Evolutionary conservation across 2,113 vertebrate genomes (phyloP).

Genomic region (Phalacrocorax carbo): DNA sequence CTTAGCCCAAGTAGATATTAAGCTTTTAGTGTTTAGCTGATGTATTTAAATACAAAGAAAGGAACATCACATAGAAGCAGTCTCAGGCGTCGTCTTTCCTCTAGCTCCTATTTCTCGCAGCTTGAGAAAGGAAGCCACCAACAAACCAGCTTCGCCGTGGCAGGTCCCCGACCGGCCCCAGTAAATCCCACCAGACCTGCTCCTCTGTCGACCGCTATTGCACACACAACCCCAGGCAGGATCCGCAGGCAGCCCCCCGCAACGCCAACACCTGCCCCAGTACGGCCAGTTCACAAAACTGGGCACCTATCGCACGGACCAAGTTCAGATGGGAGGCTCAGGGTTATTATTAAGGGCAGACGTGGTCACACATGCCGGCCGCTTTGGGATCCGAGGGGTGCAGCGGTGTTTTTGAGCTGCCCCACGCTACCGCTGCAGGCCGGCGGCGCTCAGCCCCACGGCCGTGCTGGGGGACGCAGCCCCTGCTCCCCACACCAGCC

Average conservation of each 20-base stretch:
- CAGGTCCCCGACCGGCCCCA: not conserved
- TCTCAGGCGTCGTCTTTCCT: not conserved
- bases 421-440: not conserved
- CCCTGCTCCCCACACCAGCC: not conserved
- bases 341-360: not conserved
- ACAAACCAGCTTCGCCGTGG: not conserved
- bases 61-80: not conserved
- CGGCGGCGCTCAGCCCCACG: not conserved
- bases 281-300: not conserved
- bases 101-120: not conserved
- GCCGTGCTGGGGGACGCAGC: not conserved
- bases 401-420: not conserved
- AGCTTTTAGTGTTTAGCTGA: slow-evolving; percentile 19
- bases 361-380: fast-evolving
- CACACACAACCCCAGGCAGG: not conserved
- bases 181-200: not conserved
- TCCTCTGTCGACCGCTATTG: not conserved
- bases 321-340: not conserved
- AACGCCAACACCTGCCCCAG: not conserved
- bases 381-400: fast-evolving
- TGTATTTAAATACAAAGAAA: not conserved
- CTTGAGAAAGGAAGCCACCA: not conserved
- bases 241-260: not conserved
- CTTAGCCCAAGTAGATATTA: not conserved
- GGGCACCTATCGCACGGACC: not conserved